These are phyloP conservation scores for Mallotus villosus DNA, from an alignment of 2,797 vertebrate genomes.

Conservation along the genomic window DNA sequence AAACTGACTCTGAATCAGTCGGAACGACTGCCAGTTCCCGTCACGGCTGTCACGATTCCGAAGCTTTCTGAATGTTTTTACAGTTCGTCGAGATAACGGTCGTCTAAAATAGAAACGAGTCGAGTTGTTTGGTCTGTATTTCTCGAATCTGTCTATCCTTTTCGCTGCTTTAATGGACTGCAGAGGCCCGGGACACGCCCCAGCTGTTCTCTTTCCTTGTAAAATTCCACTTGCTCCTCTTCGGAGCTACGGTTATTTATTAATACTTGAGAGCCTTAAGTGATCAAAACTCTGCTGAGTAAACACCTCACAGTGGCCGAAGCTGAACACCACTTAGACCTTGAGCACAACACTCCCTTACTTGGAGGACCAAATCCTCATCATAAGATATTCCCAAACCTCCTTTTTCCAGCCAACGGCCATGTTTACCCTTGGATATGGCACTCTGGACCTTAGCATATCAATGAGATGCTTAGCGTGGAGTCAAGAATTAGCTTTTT, in stretches of 20 bases:
- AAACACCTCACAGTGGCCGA: not conserved
- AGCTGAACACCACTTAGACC: not conserved
- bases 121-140: too few species aligned
- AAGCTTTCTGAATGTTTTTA: not conserved
- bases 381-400: constrained; percentile 35
- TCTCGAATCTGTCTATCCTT: too few species aligned
- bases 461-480: constrained; percentile 61
- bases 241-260: not conserved
- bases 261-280: not conserved
- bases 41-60: not conserved
- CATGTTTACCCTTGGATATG: constrained; percentile 46
- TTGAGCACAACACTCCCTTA: constrained; percentile 3
- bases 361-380: constrained; percentile 11
- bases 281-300: not conserved
- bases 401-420: constrained; percentile 26
- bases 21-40: not conserved
- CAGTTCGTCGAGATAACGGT: too few species aligned
- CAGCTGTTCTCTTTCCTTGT: too few species aligned
- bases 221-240: not conserved
- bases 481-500: constrained; percentile 62
- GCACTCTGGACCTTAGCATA: constrained; percentile 51
- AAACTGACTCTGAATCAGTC: not conserved
- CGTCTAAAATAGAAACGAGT: too few species aligned
- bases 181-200: too few species aligned
- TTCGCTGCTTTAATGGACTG: too few species aligned